Evolutionary conservation across 2,888 invertebrate species (phyloP), one percentile per base, ranked within the genome.

Genomic region (Rhamnusium bicolor): DNA sequence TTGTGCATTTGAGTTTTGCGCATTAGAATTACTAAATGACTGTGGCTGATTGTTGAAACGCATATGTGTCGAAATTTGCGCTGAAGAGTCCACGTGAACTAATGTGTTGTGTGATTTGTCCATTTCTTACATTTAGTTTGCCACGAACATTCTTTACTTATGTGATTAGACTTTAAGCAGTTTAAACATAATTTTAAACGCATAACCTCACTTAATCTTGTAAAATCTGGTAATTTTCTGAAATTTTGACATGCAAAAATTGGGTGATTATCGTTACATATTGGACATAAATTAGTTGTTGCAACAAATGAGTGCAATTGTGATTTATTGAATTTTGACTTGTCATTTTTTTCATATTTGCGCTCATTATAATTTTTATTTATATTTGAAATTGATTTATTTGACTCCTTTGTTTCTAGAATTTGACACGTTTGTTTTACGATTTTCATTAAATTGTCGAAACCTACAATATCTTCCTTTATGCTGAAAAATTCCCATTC

Each of bases 401-500:
- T 66, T 58, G 46, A 54, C 18, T 61, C 60, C 18, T 65, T 18
- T 29, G 24, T 68, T 46, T 68, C 69, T 6, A 68, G 47, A 18
- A 68, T 61, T 63, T 68, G 24, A 68, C 60, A 54, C 58, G 58
- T 71, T 27, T 49, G 24, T 10, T 40, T 10, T n/a, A 63, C 19
- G 62, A 71, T 63, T 14, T 5, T 40, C 6, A 24, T 1, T 14
- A 73, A n/a, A 2, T 63, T 73, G 6, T 69, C 70, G n/a, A 73
- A 56, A 1, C 56, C 65, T 21, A 27, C 51, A 16, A 10, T 32
- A 32, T 46, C 29, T 46, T 46, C n/a, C n/a, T 46, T 27, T 56
- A 51, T 27, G 46, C n/a, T n/a, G n/a, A n/a, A n/a, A n/a, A n/a
- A 61, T 51, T 73, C 71, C 73, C 71, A 73, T 7, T 66, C 67